Evolutionary conservation across 2,797 vertebrate genomes (phyloP).

Genomic region (Sitta carolinensis): DNA sequence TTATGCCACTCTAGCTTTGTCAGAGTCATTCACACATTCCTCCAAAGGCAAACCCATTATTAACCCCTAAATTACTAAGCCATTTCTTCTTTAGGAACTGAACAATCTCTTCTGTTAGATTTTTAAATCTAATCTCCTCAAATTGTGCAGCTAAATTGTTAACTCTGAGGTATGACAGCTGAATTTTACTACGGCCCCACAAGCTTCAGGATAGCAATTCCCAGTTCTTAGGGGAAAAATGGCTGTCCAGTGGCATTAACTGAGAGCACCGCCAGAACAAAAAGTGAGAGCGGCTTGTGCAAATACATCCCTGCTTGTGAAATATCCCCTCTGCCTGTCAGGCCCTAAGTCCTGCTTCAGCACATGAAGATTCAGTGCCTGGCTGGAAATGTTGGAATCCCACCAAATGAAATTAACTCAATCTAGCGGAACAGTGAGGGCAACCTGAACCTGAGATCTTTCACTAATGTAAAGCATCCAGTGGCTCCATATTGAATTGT

Average conservation of each 20-base stretch:
- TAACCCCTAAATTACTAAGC: neutral
- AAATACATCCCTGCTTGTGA: neutral
- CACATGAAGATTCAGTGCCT: neutral
- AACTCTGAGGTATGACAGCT: neutral
- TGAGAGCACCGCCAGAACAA: neutral
- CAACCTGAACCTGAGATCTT: neutral
- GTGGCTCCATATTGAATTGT: neutral
- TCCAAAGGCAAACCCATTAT: neutral
- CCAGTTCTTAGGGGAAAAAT: neutral
- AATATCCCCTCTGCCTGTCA: neutral
- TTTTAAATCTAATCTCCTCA: neutral
- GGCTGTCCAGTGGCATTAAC: neutral
- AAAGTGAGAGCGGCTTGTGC: neutral
- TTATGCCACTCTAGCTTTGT: neutral
- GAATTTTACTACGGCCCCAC: neutral
- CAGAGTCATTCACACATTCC: neutral
- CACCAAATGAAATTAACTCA: neutral
- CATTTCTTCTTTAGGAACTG: neutral
- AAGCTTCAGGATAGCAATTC: neutral
- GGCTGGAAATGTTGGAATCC: neutral
- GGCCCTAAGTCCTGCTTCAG: neutral
- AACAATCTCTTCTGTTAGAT: neutral
- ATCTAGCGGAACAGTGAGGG: neutral
- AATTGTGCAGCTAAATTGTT: neutral
- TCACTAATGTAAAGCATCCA: neutral